Conservation (phyloP, 2,888 invertebrate species). For the Oscheius sp. region DNA sequence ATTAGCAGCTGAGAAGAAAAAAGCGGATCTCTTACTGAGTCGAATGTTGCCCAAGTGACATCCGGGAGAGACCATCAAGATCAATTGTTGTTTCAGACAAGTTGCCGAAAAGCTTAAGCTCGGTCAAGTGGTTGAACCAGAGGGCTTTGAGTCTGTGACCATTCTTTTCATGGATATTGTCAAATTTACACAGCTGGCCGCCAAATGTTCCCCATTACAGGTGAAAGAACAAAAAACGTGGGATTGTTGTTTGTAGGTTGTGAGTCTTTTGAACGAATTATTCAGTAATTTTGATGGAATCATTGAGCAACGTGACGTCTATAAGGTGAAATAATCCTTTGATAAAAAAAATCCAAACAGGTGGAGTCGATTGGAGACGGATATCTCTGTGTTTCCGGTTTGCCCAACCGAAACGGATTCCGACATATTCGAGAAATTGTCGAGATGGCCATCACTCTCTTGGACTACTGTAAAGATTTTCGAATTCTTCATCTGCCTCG, state of each 20-base stretch:
- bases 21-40: conserved; percentile 58
- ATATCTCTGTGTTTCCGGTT: conserved; percentile 49
- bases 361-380: conserved; percentile 56
- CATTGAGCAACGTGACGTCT: conserved; percentile 63
- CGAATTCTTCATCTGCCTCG: conserved; percentile 61
- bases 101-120: conserved; percentile 65
- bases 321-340: conserved; percentile 48
- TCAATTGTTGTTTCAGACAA: conserved; percentile 38
- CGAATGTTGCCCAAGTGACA: conserved; percentile 61
- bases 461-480: conserved; percentile 50
- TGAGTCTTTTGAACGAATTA: conserved; percentile 62
- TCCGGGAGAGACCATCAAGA: not conserved
- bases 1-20: conserved; percentile 63
- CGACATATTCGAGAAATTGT: conserved; percentile 54
- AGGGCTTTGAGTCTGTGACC: conserved; percentile 64
- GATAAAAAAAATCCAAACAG: conserved; percentile 17
- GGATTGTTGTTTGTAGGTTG: conserved; percentile 40
- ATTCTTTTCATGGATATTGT: conserved; percentile 68
- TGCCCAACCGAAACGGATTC: conserved; percentile 46
- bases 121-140: conserved; percentile 65
- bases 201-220: conserved; percentile 65
- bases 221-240: conserved; percentile 23
- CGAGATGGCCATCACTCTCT: conserved; percentile 58
- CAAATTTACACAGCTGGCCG: conserved; percentile 64
- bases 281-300: conserved; percentile 64